Conservation (phyloP, 2,113 vertebrate genomes). For the Oryzias melastigma region DNA sequence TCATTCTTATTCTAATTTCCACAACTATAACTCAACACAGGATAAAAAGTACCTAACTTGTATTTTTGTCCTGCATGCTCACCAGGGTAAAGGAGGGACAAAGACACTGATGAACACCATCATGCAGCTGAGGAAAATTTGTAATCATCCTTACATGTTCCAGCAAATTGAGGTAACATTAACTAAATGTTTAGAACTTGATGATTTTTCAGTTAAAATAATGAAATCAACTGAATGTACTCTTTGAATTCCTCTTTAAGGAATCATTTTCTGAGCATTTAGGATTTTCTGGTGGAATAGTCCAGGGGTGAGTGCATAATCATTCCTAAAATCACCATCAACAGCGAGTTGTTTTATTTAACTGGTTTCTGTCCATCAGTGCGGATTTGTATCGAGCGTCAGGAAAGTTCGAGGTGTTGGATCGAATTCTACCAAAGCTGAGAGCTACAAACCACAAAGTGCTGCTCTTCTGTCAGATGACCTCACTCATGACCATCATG, state of each 20-base stretch:
- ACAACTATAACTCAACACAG: background rate
- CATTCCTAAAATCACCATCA: background rate
- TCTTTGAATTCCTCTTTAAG: slow-evolving; percentile 59
- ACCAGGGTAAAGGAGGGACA: slow-evolving; percentile 95
- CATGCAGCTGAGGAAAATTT: slow-evolving; percentile 98
- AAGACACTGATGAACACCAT: slow-evolving; percentile 99
- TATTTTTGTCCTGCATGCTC: background rate
- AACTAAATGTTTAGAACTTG: background rate
- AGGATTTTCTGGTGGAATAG: slow-evolving; percentile 93
- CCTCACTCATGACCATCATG: slow-evolving; percentile 98
- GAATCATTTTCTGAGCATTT: slow-evolving; percentile 97
- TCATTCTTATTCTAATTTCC: background rate
- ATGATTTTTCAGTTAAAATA: no score
- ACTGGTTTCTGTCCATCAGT: slow-evolving; percentile 29
- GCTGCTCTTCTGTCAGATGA: slow-evolving; percentile 99
- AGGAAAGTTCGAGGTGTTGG: slow-evolving; percentile 94
- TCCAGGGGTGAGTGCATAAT: slow-evolving; percentile 85
- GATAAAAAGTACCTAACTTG: background rate
- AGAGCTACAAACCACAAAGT: slow-evolving; percentile 93
- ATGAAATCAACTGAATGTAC: background rate
- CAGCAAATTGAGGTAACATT: slow-evolving; percentile 92
- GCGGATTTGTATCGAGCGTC: slow-evolving; percentile 92
- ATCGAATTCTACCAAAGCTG: slow-evolving; percentile 94
- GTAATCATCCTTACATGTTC: slow-evolving; percentile 98
- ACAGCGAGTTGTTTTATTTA: background rate